These are phyloP conservation scores for Exephanes ischioxanthus DNA, from an alignment of 2,888 invertebrate species.

Conservation along the genomic window DNA sequence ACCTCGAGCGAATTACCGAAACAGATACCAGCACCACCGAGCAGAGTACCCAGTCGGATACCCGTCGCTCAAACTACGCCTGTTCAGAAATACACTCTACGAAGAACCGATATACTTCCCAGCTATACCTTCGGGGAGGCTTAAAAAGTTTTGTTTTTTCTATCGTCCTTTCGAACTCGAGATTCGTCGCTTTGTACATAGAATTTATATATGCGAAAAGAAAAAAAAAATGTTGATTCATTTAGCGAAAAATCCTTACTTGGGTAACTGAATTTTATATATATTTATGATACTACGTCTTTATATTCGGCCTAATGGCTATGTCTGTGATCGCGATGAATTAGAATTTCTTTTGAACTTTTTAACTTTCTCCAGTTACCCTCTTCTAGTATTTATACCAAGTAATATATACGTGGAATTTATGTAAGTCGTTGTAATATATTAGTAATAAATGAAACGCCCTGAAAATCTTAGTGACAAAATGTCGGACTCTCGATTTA, in stretches of 20 bases:
- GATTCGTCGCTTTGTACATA: slow-evolving; percentile 33
- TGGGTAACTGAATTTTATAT: slow-evolving; percentile 1
- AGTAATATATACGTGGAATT: slow-evolving; percentile 48
- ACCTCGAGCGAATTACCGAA: slow-evolving; percentile 85
- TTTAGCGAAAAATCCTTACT: not conserved
- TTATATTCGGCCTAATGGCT: slow-evolving; percentile 24
- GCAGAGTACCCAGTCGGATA: slow-evolving; percentile 73
- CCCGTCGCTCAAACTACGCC: slow-evolving; percentile 80
- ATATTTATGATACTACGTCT: slow-evolving; percentile 41
- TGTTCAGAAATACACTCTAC: slow-evolving; percentile 77
- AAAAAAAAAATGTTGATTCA: not conserved
- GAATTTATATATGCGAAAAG: slow-evolving; percentile 7
- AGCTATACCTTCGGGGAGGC: slow-evolving; percentile 74
- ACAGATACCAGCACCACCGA: slow-evolving; percentile 84
- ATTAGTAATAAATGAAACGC: slow-evolving; percentile 35
- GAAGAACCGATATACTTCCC: slow-evolving; percentile 77
- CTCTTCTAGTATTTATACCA: slow-evolving; percentile 53
- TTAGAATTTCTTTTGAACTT: slow-evolving; percentile 27
- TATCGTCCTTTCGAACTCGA: not conserved
- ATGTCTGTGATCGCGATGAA: slow-evolving; percentile 43
- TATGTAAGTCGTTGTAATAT: slow-evolving; percentile 44
- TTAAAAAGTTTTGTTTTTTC: slow-evolving; percentile 52
- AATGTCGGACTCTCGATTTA: not conserved
- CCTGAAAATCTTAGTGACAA: not conserved
- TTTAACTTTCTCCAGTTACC: not conserved